phyloP scores from a whole-genome alignment of 64 coral and sea anemone species.

The Acropora tenuis region DNA sequence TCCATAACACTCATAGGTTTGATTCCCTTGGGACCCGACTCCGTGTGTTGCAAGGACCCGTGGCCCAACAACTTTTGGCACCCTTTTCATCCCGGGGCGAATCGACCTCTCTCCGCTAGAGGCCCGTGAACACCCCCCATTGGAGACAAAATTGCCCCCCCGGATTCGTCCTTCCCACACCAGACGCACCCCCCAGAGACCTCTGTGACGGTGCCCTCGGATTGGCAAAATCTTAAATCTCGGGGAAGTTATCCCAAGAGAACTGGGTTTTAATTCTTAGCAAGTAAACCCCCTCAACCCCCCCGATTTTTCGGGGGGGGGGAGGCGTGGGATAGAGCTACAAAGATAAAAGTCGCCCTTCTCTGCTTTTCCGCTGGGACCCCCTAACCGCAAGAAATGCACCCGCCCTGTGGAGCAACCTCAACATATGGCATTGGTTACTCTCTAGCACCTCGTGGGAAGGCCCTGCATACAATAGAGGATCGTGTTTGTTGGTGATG shows the following conservation, averaged over 20 bases:
- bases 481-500: background rate
- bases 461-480: background rate
- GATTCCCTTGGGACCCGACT: background rate
- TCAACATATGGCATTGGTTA: background rate
- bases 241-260: background rate
- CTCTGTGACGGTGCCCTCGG: no score
- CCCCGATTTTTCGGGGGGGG: background rate
- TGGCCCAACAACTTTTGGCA: background rate
- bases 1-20: background rate
- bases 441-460: background rate
- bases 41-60: background rate
- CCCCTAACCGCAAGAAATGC: background rate
- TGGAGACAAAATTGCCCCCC: background rate
- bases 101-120: background rate
- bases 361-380: background rate
- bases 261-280: background rate
- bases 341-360: background rate
- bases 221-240: no score
- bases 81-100: background rate
- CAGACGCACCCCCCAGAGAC: background rate
- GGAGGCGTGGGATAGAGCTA: background rate
- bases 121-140: background rate
- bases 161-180: background rate
- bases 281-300: background rate
- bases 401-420: background rate